Conservation (phyloP, 2,113 vertebrate genomes). For the Oxyruncus cristatus region DNA sequence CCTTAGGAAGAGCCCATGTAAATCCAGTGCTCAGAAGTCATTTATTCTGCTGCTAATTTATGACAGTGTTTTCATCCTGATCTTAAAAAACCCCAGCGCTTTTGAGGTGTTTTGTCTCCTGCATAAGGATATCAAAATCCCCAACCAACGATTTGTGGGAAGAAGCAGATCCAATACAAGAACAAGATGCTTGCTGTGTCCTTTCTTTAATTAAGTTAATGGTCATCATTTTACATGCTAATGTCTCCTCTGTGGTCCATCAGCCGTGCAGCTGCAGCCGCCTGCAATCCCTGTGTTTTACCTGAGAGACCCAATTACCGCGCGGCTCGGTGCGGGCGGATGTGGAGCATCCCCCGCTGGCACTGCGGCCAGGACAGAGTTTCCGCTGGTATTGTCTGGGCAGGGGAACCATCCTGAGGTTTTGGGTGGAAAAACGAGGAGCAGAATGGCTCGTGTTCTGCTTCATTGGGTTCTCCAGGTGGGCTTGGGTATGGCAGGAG, state of each 20-base stretch:
- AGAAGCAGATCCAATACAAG: not conserved
- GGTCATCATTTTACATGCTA: slow-evolving; percentile 44
- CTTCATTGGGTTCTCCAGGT: too few species aligned
- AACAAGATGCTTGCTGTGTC: slow-evolving; percentile 18
- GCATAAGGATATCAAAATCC: slow-evolving; percentile 30
- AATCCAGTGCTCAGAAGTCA: not conserved
- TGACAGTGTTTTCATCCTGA: not conserved
- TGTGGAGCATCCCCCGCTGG: rapidly evolving
- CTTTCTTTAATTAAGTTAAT: slow-evolving; percentile 63
- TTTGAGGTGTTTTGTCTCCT: slow-evolving; percentile 21
- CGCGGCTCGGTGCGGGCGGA: not conserved
- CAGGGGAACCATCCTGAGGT: not conserved
- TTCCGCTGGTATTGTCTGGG: not conserved
- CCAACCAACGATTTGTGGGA: not conserved
- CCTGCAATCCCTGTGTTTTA: not conserved
- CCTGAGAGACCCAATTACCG: slow-evolving; percentile 38
- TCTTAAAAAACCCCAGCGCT: not conserved
- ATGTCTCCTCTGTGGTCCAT: slow-evolving; percentile 50
- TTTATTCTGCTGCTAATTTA: not conserved
- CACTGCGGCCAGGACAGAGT: rapidly evolving
- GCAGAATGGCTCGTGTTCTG: not conserved
- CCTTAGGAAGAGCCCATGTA: not conserved
- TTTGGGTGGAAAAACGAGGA: not conserved
- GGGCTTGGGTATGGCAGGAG: not conserved
- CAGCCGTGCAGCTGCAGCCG: not conserved